These are phyloP conservation scores for Himalopsyche japonica DNA, from an alignment of 2,888 invertebrate species.

Conservation along the genomic window DNA sequence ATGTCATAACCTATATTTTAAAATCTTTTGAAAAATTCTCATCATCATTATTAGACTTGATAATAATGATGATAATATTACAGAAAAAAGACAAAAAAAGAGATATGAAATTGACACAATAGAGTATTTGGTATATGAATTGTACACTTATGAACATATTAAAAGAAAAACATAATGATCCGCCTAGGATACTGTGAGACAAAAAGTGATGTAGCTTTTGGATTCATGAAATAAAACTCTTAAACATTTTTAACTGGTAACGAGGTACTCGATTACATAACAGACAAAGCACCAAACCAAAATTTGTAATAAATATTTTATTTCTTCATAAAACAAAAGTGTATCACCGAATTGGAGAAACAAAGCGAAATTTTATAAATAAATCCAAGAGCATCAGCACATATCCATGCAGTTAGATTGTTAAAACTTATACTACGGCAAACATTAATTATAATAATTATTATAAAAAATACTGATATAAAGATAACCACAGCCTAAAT, in stretches of 20 bases:
- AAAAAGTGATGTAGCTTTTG: slow-evolving; percentile 26
- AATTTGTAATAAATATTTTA: background rate
- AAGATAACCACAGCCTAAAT: slow-evolving; percentile 28
- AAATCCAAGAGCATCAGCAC: slow-evolving; percentile 38
- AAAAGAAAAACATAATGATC: slow-evolving; percentile 15
- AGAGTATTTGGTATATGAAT: background rate
- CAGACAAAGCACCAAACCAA: no score
- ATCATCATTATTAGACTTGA: no score
- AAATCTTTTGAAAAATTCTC: no score
- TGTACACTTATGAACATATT: background rate
- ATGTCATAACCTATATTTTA: no score
- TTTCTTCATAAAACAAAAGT: background rate
- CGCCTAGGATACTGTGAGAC: slow-evolving; percentile 9
- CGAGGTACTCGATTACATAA: no score
- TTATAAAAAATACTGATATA: slow-evolving; percentile 7
- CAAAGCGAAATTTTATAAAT: background rate
- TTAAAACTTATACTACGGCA: slow-evolving; percentile 19
- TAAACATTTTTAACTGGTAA: no score
- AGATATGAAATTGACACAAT: background rate
- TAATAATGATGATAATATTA: no score
- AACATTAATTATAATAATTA: slow-evolving; percentile 13
- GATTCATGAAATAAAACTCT: slow-evolving; percentile 7
- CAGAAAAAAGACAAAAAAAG: no score
- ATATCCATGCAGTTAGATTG: slow-evolving; percentile 32
- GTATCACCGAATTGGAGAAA: background rate